These are phyloP conservation scores for Pachydiplax longipennis DNA, from an alignment of 2,888 invertebrate genomes.

Conservation along the genomic window DNA sequence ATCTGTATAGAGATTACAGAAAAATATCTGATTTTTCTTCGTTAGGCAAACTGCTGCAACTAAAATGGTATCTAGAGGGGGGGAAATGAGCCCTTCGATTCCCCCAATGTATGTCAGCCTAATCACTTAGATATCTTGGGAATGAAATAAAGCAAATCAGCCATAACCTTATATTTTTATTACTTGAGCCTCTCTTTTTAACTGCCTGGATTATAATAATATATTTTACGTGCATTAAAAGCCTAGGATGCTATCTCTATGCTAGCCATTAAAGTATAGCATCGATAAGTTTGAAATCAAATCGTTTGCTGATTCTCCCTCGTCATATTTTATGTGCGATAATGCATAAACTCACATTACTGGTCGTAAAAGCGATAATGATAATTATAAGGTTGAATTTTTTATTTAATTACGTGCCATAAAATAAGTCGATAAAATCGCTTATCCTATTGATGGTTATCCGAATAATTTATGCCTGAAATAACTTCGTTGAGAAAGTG, in stretches of 20 bases:
- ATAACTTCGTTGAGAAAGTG: not conserved
- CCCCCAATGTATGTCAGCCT: too few relatives aligned
- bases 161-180: too few relatives aligned
- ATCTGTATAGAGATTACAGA: too few relatives aligned
- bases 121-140: too few relatives aligned
- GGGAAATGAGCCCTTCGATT: too few relatives aligned
- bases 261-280: not conserved
- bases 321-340: not conserved
- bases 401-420: not conserved
- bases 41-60: too few relatives aligned
- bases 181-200: too few relatives aligned
- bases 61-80: too few relatives aligned
- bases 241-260: not conserved
- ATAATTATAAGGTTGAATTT: not conserved
- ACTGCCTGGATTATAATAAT: not conserved
- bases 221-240: not conserved
- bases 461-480: not conserved
- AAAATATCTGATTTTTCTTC: too few relatives aligned
- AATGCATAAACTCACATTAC: not conserved
- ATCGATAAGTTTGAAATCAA: not conserved
- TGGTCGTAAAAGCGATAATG: not conserved
- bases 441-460: not conserved
- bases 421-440: not conserved
- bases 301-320: not conserved
- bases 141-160: too few relatives aligned